Conservation (phyloP, 1,140 invertebrate species). For the Nasonia longicornis region DNA sequence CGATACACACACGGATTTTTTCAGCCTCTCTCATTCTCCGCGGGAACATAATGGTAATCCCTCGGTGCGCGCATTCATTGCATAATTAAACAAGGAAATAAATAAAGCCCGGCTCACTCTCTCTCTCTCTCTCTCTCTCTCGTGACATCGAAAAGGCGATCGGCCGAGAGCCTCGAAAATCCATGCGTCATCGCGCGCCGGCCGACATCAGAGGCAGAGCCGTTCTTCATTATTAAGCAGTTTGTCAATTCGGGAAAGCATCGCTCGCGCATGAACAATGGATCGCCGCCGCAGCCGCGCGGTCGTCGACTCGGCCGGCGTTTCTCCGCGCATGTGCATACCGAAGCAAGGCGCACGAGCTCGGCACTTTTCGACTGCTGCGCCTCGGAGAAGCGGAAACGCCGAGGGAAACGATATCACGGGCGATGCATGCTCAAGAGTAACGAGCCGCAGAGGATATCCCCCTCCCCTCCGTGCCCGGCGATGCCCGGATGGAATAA, state of each 20-base stretch:
- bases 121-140: background rate
- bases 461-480: no score
- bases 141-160: slow-evolving; percentile 40
- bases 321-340: background rate
- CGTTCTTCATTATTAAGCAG: slow-evolving; percentile 42
- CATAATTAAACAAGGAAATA: slow-evolving; percentile 44
- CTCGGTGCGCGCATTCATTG: slow-evolving; percentile 36
- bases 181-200: slow-evolving; percentile 34
- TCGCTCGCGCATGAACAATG: slow-evolving; percentile 26
- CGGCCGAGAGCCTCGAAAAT: slow-evolving; percentile 36
- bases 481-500: slow-evolving; percentile 35
- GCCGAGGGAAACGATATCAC: background rate
- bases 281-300: background rate
- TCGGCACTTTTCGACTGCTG: background rate
- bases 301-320: slow-evolving; percentile 23
- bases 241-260: slow-evolving; percentile 44
- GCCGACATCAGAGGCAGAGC: slow-evolving; percentile 23
- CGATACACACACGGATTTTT: slow-evolving; percentile 27
- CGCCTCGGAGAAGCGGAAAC: background rate
- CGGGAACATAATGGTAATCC: slow-evolving; percentile 7
- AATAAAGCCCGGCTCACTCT: slow-evolving; percentile 31
- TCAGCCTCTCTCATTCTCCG: background rate
- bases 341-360: background rate
- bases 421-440: slow-evolving; percentile 17
- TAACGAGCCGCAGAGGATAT: background rate